Evolutionary conservation across 2,113 vertebrate species (phyloP), one percentile per base, ranked within the genome.

Genomic region (Elephantulus edwardii): DNA sequence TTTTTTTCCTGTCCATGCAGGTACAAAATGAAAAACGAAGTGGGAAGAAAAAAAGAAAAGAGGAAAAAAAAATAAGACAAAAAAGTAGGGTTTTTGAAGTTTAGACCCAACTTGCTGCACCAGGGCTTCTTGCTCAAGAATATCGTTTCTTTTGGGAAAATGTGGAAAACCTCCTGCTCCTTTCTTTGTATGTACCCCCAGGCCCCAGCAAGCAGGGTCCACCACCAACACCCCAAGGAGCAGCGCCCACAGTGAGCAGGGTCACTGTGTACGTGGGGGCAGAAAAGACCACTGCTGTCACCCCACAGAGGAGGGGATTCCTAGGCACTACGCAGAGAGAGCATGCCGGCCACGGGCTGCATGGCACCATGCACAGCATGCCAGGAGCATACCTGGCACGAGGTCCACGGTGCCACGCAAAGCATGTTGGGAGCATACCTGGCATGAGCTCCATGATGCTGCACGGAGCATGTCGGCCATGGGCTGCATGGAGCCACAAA

Each of bases 121-220:
- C 71, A 98, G 96, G 95, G 97, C 97, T 98, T 98, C 98, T 98
- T n/a, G n/a, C 98, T 98, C 96, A 97, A 92, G 97, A 98, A 98
- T 98, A 98, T 99, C 98, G 99, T 99, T 99, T 99, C 99, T 99
- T 99, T 98, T 99, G 97, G 99, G 99, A 99, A 99, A 99, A 98
- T 97, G 96, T 97, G 95, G 96, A 96, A 98, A 97, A 97, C 98
- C 98, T 98, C 97, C 98, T 97, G 98, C 98, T 97, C 95, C 97
- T 98, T 98, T 97, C 98, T 98, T 98, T 98, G 97, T 98, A 98
- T 98, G 97, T 98, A 98, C n/a, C n/a, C n/a, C n/a, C n/a, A n/a
- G n/a, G n/a, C n/a, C n/a, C n/a, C n/a, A n/a, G 86, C 78, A 82
- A 46, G 66, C 16, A 78, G 40, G 56, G 83, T 68, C 77, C 92